A percentile compares a stretch with the other conserved stretches of the same genome.
These are phyloP conservation scores for Xylocopa sonorina DNA, from an alignment of 1,140 invertebrate species.

Conservation along the genomic window DNA sequence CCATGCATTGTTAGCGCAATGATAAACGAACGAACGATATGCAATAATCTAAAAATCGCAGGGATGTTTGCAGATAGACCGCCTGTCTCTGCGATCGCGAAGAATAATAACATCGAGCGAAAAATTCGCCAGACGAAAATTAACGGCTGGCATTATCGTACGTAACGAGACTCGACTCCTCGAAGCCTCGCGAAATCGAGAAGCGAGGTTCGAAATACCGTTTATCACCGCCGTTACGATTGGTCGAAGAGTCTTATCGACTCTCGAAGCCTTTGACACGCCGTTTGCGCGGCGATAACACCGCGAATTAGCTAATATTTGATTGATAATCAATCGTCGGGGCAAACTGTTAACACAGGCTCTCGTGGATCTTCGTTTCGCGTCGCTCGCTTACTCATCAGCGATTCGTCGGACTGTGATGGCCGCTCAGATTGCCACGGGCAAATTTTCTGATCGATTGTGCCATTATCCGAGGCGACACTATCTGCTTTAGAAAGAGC, in stretches of 20 bases:
- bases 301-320: conserved; percentile 24
- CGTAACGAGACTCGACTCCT: no score
- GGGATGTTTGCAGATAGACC: no score
- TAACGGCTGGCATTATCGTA: no score
- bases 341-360: background rate
- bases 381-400: background rate
- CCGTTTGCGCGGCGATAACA: background rate
- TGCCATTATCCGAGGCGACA: background rate
- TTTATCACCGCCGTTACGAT: background rate
- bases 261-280: background rate
- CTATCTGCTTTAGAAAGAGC: background rate
- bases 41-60: no score
- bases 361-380: background rate
- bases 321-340: background rate
- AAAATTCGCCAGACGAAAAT: no score
- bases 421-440: background rate
- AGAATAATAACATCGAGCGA: no score
- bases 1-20: no score
- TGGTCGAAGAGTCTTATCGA: background rate
- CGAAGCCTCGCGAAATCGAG: no score
- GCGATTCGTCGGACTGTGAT: background rate
- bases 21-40: no score
- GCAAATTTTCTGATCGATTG: conserved; percentile 2
- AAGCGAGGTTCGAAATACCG: no score
- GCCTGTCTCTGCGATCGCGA: no score